These are phyloP conservation scores for Urocyon cinereoargenteus DNA, from an alignment of 2,797 vertebrate species.

Conservation along the genomic window DNA sequence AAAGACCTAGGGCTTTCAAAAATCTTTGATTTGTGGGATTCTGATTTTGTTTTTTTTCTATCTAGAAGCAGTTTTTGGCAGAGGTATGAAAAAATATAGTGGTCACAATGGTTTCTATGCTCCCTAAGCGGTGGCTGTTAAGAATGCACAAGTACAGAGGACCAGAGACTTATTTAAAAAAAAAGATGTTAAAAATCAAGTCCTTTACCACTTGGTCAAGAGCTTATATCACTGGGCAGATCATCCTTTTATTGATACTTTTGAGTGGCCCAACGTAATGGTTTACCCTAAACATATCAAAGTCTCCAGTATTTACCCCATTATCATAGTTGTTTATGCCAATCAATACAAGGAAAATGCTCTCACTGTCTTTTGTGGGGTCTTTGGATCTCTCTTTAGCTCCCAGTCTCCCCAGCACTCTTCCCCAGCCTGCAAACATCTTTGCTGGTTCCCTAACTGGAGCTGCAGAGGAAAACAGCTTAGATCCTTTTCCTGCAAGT, in stretches of 20 bases:
- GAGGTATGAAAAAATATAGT: neutral
- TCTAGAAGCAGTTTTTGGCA: neutral
- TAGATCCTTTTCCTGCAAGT: rapidly evolving
- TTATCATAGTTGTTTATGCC: neutral
- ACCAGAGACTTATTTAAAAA: neutral
- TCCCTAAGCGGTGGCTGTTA: neutral
- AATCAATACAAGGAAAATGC: rapidly evolving
- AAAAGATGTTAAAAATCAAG: neutral
- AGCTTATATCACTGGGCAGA: neutral
- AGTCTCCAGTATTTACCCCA: neutral
- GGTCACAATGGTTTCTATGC: neutral
- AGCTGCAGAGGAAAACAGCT: neutral
- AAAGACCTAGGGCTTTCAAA: neutral
- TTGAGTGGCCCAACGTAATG: neutral
- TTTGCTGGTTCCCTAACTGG: neutral
- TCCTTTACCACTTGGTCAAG: neutral
- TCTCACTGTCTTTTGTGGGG: slow-evolving; percentile 7
- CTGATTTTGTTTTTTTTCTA: neutral
- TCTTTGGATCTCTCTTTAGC: slow-evolving; percentile 69
- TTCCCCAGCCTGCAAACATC: rapidly evolving
- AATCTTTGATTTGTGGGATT: neutral
- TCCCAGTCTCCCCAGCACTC: neutral
- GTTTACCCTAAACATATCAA: neutral
- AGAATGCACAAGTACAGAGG: neutral
- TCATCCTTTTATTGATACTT: neutral